Conservation (phyloP, 2,888 invertebrate species). For the Drosophila paramelanica region DNA sequence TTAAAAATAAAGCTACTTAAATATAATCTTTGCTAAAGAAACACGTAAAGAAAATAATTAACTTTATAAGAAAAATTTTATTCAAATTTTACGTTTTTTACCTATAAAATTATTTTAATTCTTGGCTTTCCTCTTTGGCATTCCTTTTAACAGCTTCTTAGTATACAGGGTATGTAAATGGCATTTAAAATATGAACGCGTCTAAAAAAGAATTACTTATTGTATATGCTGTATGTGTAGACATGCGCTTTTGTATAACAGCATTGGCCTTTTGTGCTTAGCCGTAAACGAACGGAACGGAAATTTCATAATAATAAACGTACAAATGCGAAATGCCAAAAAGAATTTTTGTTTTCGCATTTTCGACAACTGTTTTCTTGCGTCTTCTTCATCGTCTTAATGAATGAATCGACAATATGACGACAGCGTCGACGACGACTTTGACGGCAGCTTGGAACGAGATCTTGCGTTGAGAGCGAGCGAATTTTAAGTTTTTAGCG, state of each 20-base stretch:
- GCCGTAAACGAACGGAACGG: conserved; percentile 63
- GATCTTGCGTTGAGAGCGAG: conserved; percentile 38
- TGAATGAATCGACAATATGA: conserved; percentile 60
- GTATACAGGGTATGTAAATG: conserved; percentile 39
- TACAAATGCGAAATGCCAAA: conserved; percentile 29
- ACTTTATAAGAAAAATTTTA: too few relatives aligned
- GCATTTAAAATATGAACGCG: conserved; percentile 40
- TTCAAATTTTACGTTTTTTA: too few relatives aligned
- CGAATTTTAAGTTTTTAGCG: conserved; percentile 57
- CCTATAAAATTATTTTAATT: too few relatives aligned
- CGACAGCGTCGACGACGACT: conserved; percentile 15
- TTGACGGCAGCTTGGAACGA: conserved; percentile 29
- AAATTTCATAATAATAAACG: conserved; percentile 75
- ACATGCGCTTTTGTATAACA: conserved; percentile 57
- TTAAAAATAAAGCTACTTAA: too few relatives aligned
- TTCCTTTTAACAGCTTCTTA: background rate
- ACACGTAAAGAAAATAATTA: too few relatives aligned
- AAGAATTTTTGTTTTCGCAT: conserved; percentile 51
- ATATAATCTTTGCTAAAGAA: too few relatives aligned
- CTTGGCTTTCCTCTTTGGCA: background rate
- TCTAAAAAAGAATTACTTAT: conserved; percentile 48
- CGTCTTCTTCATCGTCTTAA: conserved; percentile 18
- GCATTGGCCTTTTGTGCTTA: conserved; percentile 49
- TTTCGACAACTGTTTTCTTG: conserved; percentile 50
- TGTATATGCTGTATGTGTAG: conserved; percentile 35